phyloP scores from a whole-genome alignment of 2,113 vertebrate species.

The Chaetodon auriga region DNA sequence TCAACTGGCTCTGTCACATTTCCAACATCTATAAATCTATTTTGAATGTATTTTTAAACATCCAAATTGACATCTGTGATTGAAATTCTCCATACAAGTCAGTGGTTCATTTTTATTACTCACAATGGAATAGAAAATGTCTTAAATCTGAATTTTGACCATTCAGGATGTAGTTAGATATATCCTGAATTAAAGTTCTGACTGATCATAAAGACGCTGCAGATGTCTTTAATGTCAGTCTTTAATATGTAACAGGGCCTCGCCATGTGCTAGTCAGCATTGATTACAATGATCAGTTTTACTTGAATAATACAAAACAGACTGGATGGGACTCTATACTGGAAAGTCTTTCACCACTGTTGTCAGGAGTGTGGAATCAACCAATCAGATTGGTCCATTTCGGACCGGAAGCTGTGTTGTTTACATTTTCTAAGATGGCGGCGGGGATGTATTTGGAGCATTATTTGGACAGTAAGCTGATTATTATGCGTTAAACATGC shows the following conservation, averaged over 20 bases:
- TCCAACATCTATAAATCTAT: not conserved
- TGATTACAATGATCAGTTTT: not conserved
- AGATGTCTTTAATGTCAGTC: not conserved
- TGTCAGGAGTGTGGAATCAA: constrained; percentile 5
- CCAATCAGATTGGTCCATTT: constrained; percentile 52
- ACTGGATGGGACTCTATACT: not conserved
- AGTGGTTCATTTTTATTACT: not conserved
- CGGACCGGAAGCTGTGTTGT: constrained; percentile 81
- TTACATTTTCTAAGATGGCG: constrained; percentile 87
- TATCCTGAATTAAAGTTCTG: not conserved
- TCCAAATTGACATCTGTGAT: not conserved
- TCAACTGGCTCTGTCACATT: not conserved
- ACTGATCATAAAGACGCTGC: not conserved
- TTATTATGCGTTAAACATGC: not conserved
- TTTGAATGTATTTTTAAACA: not conserved
- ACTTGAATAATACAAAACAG: not conserved
- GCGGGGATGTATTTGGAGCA: constrained; percentile 88
- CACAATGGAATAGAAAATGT: no score
- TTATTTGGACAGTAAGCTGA: constrained; percentile 86
- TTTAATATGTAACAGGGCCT: not conserved
- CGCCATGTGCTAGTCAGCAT: not conserved
- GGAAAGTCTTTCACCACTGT: not conserved
- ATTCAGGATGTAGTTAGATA: not conserved
- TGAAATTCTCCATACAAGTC: not conserved
- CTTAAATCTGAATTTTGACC: not conserved